A percentile compares a stretch with the other conserved stretches of the same genome.
These are phyloP conservation scores for Astur gentilis DNA, from an alignment of 2,113 vertebrate genomes.

Conservation along the genomic window DNA sequence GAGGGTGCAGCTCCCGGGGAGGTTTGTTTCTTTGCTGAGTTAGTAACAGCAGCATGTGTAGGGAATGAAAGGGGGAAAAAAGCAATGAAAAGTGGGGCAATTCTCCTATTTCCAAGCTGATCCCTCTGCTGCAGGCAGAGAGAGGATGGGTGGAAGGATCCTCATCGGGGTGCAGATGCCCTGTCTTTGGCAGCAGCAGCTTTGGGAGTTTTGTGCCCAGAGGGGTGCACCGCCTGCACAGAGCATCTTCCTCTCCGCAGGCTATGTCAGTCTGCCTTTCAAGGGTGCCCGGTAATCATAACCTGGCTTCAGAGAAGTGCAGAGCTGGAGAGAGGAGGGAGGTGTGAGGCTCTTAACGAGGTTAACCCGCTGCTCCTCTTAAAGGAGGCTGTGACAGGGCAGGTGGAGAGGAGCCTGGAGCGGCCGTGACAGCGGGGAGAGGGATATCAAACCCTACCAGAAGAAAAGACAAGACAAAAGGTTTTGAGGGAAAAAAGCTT, in stretches of 20 bases:
- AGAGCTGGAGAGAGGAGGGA: background rate
- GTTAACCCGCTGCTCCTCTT: background rate
- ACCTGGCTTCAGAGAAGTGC: background rate
- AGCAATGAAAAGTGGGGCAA: background rate
- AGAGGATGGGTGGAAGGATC: background rate
- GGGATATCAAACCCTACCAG: background rate
- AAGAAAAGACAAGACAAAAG: background rate
- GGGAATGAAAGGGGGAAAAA: background rate
- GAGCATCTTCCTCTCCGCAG: background rate
- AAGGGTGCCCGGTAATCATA: background rate
- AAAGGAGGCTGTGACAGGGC: background rate
- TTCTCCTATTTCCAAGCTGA: background rate
- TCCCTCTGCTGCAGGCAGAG: background rate
- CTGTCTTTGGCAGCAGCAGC: background rate
- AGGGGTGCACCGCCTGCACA: background rate
- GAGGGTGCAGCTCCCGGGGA: background rate
- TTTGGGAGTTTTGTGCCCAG: rapidly evolving
- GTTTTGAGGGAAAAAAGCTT: background rate
- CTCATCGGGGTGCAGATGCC: rapidly evolving
- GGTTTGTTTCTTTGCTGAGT: background rate
- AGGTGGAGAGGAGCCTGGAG: background rate
- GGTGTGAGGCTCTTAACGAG: background rate
- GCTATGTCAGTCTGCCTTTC: background rate
- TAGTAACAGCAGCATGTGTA: background rate
- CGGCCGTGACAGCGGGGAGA: background rate